Evolutionary conservation across 2,888 invertebrate species (phyloP), one percentile per base, ranked within the genome.

Genomic region (Netelia inedita): DNA sequence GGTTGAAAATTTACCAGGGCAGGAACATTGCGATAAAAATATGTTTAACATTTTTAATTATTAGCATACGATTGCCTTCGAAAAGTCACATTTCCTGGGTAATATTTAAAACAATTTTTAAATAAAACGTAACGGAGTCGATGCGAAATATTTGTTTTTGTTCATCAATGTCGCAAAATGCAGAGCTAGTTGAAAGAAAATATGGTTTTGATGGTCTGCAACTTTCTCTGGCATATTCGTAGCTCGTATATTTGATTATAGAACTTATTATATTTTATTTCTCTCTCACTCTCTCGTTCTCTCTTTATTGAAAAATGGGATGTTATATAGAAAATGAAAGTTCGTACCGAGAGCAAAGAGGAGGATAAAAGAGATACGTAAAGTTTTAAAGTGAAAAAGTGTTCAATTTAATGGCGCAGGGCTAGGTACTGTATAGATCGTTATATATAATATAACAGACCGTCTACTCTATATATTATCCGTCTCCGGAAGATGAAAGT

Each of bases 401-500:
- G 63, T 74, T 72, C 65, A 66, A 71, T 75, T 59, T 59, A 66
- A 68, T 68, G 84, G 66, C 75, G 65, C 28, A 68, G 10, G 68
- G 41, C 59, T 59, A 35, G 50, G 61, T 50, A 74, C 23, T 55
- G 14, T 68, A 19, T 65, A 21, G 16, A 28, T 59, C 28, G 16
- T 21, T 35, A 74, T 69, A 75, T 71, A 71, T 53, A 28, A 61
- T 55, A 53, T 61, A 21, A 21, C 74, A 72, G 83, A 71, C 83
- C 43, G 68, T 63, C 75, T 69, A 53, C 61, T 75, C 61, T 43
- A 46, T 63, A 35, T 35, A 57, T 69, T 68, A 53, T 76, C 71
- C 19, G 57, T 78, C 16, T 43, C 50, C 75, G 76, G 65, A 85
- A 86, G 82, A 84, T 82, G 85, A 82, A 82, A 82, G 83, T 76